These are phyloP conservation scores for Cheumatopsyche charites DNA, from an alignment of 1,140 invertebrate species.

Conservation along the genomic window DNA sequence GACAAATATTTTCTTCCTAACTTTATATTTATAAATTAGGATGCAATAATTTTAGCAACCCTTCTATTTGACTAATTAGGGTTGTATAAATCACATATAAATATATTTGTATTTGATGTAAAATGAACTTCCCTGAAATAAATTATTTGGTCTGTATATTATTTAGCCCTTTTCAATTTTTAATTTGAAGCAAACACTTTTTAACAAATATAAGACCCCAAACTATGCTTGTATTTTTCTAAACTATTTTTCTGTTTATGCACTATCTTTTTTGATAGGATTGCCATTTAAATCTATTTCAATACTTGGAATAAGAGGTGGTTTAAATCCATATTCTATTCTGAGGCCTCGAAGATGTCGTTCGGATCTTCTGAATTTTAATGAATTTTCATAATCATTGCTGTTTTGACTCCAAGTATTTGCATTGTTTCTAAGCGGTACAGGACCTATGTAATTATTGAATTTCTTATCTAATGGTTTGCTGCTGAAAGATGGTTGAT, in stretches of 20 bases:
- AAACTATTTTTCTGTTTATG: too few species aligned
- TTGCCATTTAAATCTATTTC: slow-evolving; percentile 75
- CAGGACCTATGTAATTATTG: slow-evolving; percentile 56
- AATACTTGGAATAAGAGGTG: slow-evolving; percentile 78
- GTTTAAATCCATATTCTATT: slow-evolving; percentile 82
- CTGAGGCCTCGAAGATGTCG: slow-evolving; percentile 69
- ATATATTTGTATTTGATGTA: too few species aligned
- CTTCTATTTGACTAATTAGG: slow-evolving; percentile 6
- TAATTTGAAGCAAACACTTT: too few species aligned
- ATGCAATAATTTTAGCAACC: background rate
- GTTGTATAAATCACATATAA: background rate
- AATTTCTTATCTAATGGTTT: slow-evolving; percentile 26
- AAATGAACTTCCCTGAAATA: too few species aligned
- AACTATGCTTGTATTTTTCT: too few species aligned
- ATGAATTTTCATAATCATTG: slow-evolving; percentile 40
- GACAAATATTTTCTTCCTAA: too few species aligned
- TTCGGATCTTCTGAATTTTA: slow-evolving; percentile 57
- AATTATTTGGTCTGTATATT: too few species aligned
- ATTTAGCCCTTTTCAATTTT: too few species aligned
- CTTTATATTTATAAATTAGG: too few species aligned
- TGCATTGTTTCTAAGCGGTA: slow-evolving; percentile 52
- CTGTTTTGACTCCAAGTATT: slow-evolving; percentile 25
- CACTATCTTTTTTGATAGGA: slow-evolving; percentile 58
- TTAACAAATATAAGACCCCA: too few species aligned
- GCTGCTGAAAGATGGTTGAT: background rate